Evolutionary conservation across 1,140 invertebrate genomes (phyloP).

Genomic region (Scaptomyza graminum): DNA sequence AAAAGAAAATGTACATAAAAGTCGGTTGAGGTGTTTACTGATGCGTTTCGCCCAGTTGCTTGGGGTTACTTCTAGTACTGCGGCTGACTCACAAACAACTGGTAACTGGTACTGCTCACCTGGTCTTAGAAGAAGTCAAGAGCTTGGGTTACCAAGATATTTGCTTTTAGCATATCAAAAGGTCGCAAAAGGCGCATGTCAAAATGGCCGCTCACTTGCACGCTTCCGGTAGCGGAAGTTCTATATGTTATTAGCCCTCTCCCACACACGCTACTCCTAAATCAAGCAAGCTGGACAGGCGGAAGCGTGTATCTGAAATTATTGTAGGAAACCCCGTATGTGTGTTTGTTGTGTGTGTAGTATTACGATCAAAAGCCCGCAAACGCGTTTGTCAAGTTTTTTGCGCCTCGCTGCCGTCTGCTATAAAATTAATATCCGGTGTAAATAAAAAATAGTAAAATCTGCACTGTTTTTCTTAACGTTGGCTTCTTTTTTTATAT

Average conservation of each 20-base stretch:
- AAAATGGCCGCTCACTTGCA: conserved; percentile 77
- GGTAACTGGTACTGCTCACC: not conserved
- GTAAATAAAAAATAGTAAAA: conserved; percentile 75
- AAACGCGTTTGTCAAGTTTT: conserved; percentile 67
- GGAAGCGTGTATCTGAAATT: conserved; percentile 71
- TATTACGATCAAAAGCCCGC: conserved; percentile 68
- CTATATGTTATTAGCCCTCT: conserved; percentile 75
- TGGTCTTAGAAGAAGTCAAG: not conserved
- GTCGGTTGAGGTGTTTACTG: conserved; percentile 74
- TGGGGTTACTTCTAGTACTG: conserved; percentile 1
- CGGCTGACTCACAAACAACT: not conserved
- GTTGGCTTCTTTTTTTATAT: not conserved
- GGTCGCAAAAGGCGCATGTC: conserved; percentile 26
- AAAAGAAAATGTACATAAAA: conserved; percentile 76
- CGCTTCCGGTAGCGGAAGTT: conserved; percentile 73
- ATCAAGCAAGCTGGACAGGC: conserved; percentile 65
- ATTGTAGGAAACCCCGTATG: conserved; percentile 55
- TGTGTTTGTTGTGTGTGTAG: conserved; percentile 22
- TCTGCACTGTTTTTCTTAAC: conserved; percentile 18
- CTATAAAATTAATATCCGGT: conserved; percentile 82
- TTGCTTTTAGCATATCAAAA: conserved; percentile 68
- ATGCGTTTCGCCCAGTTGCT: conserved; percentile 66
- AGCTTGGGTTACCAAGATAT: conserved; percentile 32
- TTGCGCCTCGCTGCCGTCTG: conserved; percentile 51
- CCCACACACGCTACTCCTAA: conserved; percentile 9